phyloP scores from a whole-genome alignment of 2,797 vertebrate species.

The Morus bassanus region DNA sequence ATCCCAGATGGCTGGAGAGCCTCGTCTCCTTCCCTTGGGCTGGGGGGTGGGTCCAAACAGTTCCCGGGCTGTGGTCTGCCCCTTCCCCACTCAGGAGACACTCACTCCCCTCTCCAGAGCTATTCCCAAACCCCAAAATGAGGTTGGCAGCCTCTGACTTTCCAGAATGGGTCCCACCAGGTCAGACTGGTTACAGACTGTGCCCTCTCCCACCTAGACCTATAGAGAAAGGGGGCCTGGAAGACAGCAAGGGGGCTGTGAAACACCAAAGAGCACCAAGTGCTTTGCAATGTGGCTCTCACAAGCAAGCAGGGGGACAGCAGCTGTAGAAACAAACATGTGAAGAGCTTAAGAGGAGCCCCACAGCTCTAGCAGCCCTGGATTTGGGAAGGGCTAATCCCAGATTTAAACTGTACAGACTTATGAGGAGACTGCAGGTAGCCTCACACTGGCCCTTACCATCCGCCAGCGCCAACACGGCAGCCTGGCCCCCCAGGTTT shows the following conservation, averaged over 20 bases:
- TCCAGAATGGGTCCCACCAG: not conserved
- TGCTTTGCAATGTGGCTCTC: fast-evolving
- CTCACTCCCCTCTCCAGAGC: not conserved
- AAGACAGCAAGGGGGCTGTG: not conserved
- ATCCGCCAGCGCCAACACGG: constrained; percentile 86
- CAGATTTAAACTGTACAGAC: not conserved
- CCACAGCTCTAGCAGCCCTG: not conserved
- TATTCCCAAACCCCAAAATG: not conserved
- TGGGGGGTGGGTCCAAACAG: fast-evolving
- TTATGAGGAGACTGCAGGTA: not conserved
- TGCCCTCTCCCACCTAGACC: not conserved
- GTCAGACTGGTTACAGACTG: not conserved
- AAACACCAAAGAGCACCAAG: not conserved
- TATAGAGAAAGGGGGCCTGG: not conserved
- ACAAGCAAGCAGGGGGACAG: not conserved
- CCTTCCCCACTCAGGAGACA: not conserved
- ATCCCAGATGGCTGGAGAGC: fast-evolving
- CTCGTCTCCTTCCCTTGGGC: fast-evolving
- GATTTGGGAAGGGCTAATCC: not conserved
- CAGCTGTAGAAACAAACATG: not conserved
- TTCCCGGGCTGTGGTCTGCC: not conserved
- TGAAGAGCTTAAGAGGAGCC: not conserved
- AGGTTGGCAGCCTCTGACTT: not conserved
- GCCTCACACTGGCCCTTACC: constrained; percentile 71
- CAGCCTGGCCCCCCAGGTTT: constrained; percentile 81